A percentile compares a stretch with the other conserved stretches of the same genome.
phyloP scores from a whole-genome alignment of 1,140 invertebrate genomes.

The Ctenoplectra terminalis region DNA sequence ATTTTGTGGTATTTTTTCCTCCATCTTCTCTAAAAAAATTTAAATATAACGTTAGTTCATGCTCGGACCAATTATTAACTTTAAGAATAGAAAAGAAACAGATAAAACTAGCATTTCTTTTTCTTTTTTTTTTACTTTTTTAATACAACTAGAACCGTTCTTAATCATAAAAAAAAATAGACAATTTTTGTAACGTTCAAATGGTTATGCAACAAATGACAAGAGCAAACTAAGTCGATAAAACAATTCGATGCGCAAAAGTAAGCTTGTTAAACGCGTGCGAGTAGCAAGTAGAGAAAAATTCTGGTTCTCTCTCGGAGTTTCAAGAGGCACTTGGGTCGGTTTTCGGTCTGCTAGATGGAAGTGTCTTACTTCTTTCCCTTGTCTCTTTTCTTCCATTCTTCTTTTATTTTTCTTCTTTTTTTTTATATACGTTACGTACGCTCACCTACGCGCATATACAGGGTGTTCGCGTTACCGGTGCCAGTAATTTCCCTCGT shows the following conservation, averaged over 20 bases:
- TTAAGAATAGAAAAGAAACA: too few species aligned
- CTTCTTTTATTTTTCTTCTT: background rate
- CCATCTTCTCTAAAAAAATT: too few species aligned
- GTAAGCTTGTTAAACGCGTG: background rate
- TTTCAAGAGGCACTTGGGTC: conserved; percentile 11
- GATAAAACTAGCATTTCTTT: too few species aligned
- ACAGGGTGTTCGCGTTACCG: too few species aligned
- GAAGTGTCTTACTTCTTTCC: conserved; percentile 9
- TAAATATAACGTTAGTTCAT: too few species aligned
- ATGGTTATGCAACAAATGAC: too few species aligned
- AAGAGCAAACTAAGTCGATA: background rate
- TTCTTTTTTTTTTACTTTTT: too few species aligned
- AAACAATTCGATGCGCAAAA: background rate
- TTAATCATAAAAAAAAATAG: too few species aligned
- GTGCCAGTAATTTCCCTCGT: background rate
- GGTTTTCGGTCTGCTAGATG: conserved; percentile 10
- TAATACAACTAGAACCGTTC: too few species aligned
- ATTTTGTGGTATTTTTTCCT: too few species aligned
- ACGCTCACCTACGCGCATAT: background rate
- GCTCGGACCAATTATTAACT: too few species aligned
- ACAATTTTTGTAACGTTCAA: too few species aligned
- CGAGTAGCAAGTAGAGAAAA: background rate
- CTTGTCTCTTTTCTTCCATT: background rate
- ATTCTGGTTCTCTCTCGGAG: background rate
- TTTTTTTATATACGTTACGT: background rate